These are phyloP conservation scores for Tiliacea aurago DNA, from an alignment of 2,888 invertebrate genomes.

Conservation along the genomic window DNA sequence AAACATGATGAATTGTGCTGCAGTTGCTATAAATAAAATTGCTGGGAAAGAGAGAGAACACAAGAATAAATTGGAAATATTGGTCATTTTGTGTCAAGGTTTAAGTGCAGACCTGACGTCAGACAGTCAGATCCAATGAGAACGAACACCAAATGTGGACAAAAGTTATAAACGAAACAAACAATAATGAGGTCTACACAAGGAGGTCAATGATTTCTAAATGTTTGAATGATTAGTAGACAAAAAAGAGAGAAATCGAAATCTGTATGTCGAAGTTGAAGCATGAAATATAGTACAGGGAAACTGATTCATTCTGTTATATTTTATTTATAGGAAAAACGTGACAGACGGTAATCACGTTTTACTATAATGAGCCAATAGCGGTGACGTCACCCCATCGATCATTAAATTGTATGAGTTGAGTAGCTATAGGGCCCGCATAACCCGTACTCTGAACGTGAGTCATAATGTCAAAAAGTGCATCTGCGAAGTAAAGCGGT, in stretches of 20 bases:
- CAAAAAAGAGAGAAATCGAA: slow-evolving; percentile 21
- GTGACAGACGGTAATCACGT: slow-evolving; percentile 62
- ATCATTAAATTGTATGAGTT: slow-evolving; percentile 62
- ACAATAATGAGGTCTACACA: slow-evolving; percentile 31
- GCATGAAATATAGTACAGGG: slow-evolving; percentile 31
- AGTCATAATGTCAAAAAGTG: slow-evolving; percentile 63
- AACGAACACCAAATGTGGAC: slow-evolving; percentile 50
- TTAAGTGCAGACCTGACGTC: slow-evolving; percentile 49
- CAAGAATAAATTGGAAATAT: slow-evolving; percentile 49
- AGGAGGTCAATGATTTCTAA: slow-evolving; percentile 51
- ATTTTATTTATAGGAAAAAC: slow-evolving; percentile 62
- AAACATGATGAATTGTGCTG: slow-evolving; percentile 47
- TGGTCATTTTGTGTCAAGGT: slow-evolving; percentile 61
- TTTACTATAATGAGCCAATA: slow-evolving; percentile 62
- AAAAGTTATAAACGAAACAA: slow-evolving; percentile 33
- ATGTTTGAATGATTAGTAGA: slow-evolving; percentile 11
- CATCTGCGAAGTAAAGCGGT: slow-evolving; percentile 63
- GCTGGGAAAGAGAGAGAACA: slow-evolving; percentile 41
- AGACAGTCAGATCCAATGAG: slow-evolving; percentile 27
- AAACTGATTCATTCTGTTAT: slow-evolving; percentile 58
- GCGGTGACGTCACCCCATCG: slow-evolving; percentile 69
- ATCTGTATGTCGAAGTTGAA: slow-evolving; percentile 1
- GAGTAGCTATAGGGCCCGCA: slow-evolving; percentile 57
- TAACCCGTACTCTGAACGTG: slow-evolving; percentile 56
- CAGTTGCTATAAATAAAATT: slow-evolving; percentile 50